Base-by-base conservation (phyloP, 2,113 vertebrate species). In the Rissa tridactyla region DNA sequence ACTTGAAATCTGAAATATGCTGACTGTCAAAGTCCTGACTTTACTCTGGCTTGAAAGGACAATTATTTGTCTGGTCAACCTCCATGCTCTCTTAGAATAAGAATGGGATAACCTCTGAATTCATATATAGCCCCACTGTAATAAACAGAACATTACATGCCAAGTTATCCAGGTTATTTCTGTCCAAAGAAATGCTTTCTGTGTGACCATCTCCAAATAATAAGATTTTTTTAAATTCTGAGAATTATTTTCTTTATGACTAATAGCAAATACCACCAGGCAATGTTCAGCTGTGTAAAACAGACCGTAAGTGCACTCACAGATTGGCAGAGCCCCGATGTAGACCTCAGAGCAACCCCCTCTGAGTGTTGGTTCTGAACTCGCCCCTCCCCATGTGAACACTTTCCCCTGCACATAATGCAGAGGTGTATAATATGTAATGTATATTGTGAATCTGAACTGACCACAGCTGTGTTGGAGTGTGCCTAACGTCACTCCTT, bases 301-400 rank as follows among this genome's bases (percentile, higher is more conserved):
- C 15, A 70, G 44, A 38, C 34, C 25, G 32, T 18, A 90, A 86
- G 3, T 30, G n/a, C 32, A 73, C 54, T 30, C n/a, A 54, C 5
- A 46, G 12, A 6, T 55, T 34, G n/a, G 16, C n/a, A 70, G 30
- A 51, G 23, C 44, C 47, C 9, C 15, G 34, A 16, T 29, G 17
- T 25, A 86, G 42, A 54, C 8, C 44, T 54, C 22, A 66, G 60
- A 68, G 57, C 22, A 88, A 72, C 61, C 1, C 16, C 10, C 14
- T 73, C 10, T 2, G 12, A 20, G 19, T 16, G 25, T 20, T 76
- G 42, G 12, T 55, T 60, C 34, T 54, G 52, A 71, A 6, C 44
- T 32, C 11, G 27, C 1, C 6, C 17, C 5, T 11, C 17, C 8
- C 44, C 0, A 7, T 18, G 2, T 11, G 40, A 71, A 25, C 5